Base-by-base conservation (phyloP, 2,888 invertebrate species). In the Torymus aiolomorphi region DNA sequence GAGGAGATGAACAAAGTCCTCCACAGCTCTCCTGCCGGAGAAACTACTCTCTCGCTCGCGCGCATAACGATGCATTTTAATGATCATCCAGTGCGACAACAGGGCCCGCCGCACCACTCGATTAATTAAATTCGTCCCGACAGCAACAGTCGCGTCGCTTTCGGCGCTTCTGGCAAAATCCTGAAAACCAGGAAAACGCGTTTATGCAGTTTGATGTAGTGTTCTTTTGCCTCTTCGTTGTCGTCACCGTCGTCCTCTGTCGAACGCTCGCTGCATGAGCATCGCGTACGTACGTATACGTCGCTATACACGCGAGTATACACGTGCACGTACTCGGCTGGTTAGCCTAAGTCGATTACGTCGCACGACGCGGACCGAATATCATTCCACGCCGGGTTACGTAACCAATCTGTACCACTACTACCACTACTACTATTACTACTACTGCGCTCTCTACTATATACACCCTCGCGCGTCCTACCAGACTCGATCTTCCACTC, bases 81-180 rank as follows among this genome's bases (percentile, higher is more conserved):
- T 82, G 81, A 82, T 72, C 75, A 31, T 69, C 74, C 62, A 57
- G n/a, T n/a, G 13, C 57, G 42, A 24, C 11, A 56, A 63, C 74
- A 51, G 65, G 63, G 24, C 24, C 51, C 24, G 59, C 1, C 42
- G 49, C 61, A 1, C 52, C 0, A 51, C 75, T 61, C 66, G 71
- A 81, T 76, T 82, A 82, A 82, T 82, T 82, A 82, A 82, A 82
- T 80, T 76, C 75, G 74, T 42, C 69, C 54, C 62, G 49, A 59
- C 20, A 12, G 3, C 56, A 3, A n/a, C 59, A 59, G 11, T 56
- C 56, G 42, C 16, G 54, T 8, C 59, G 70, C 59, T 51, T 24
- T n/a, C 56, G 5, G 3, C 56, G 13, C 0, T 42, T 49, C 5
- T 31, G 0, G 4, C 31, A 31, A 31, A 31, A 31, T 31, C 2